Conservation (phyloP, 1,140 invertebrate species). For the Teleopsis dalmanni region DNA sequence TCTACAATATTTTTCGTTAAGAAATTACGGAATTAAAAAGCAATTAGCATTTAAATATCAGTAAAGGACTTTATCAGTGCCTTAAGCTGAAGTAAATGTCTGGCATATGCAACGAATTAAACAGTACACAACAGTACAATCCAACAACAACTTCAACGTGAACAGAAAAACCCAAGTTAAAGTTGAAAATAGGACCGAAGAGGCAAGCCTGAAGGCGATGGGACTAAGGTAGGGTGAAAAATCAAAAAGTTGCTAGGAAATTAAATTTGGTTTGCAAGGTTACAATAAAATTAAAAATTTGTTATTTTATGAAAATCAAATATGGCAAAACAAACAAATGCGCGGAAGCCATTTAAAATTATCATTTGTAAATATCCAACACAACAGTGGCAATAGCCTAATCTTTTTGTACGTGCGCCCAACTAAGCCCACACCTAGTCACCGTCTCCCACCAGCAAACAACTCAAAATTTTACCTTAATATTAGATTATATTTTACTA, state of each 20-base stretch:
- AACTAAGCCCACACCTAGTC: slow-evolving; percentile 33
- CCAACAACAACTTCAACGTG: background rate
- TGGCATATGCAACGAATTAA: slow-evolving; percentile 4
- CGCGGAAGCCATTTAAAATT: slow-evolving; percentile 2
- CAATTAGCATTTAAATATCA: slow-evolving; percentile 41
- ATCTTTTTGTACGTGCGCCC: background rate
- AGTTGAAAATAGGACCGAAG: background rate
- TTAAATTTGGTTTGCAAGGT: slow-evolving; percentile 28
- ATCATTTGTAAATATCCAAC: no score
- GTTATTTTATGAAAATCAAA: slow-evolving; percentile 18
- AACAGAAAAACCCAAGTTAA: background rate
- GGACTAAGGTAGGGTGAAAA: background rate
- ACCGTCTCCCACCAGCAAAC: slow-evolving; percentile 12
- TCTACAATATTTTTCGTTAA: background rate
- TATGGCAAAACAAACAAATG: slow-evolving; percentile 28
- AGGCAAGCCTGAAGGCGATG: background rate
- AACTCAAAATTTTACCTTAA: slow-evolving; percentile 41
- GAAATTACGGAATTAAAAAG: slow-evolving; percentile 43
- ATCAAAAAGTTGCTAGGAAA: slow-evolving; percentile 28
- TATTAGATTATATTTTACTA: slow-evolving; percentile 26
- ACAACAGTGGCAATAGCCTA: no score
- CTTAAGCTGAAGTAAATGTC: slow-evolving; percentile 13
- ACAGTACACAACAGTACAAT: background rate
- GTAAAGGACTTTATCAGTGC: slow-evolving; percentile 2
- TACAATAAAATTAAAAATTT: slow-evolving; percentile 3